Conservation (phyloP, 2,888 invertebrate genomes). For the Idaea dimidiata region DNA sequence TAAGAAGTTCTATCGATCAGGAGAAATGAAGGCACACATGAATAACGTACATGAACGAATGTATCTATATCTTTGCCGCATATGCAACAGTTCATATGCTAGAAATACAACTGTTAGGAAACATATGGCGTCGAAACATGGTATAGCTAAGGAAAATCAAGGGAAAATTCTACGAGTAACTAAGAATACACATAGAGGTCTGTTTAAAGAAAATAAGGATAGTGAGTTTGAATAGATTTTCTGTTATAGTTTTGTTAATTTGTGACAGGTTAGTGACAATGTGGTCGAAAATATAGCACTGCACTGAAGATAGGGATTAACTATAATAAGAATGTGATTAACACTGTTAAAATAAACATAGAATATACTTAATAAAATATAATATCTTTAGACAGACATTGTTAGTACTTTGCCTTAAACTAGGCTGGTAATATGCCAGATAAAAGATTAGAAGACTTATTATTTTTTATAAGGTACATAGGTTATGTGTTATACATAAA, state of each 20-base stretch:
- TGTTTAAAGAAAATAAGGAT: constrained; percentile 17
- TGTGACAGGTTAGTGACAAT: no score
- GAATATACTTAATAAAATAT: background rate
- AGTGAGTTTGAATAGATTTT: constrained; percentile 5
- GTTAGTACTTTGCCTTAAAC: no score
- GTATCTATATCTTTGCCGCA: constrained; percentile 57
- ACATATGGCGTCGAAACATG: constrained; percentile 61
- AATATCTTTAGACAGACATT: background rate
- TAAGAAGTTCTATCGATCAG: constrained; percentile 49
- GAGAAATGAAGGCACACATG: constrained; percentile 56
- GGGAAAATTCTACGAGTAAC: constrained; percentile 56
- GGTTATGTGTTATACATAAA: no score
- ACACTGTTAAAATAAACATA: background rate
- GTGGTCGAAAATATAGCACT: no score
- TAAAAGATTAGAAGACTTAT: no score
- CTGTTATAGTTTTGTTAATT: no score
- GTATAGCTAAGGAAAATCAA: constrained; percentile 61
- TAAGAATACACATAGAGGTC: constrained; percentile 27
- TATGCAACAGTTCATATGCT: constrained; percentile 62
- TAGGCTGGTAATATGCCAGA: no score
- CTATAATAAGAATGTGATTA: background rate
- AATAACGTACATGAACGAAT: constrained; percentile 62
- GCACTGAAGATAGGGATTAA: background rate
- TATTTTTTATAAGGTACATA: no score
- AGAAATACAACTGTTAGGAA: constrained; percentile 56